Base-by-base conservation (phyloP, 2,113 vertebrate genomes). In the Saguinus imperator region DNA sequence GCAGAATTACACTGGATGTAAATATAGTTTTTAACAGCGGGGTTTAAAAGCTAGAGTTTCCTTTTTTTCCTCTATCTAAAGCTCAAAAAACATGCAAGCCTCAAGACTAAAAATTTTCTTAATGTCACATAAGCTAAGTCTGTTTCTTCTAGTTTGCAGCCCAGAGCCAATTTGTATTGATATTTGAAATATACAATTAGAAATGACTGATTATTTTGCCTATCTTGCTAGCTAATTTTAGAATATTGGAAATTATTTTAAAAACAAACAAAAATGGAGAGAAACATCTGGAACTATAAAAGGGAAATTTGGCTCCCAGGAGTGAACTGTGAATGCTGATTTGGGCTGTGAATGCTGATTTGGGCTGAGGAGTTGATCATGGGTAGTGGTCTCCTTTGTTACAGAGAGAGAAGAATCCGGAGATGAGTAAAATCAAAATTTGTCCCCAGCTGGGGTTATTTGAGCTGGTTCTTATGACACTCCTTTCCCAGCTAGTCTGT, bases 61-160 rank as follows among this genome's bases (percentile, higher is more conserved):
- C 40, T 93, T 95, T 95, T 96, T 84, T 94, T 87, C 37, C 55
- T 91, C 86, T 92, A 55, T 80, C 57, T 94, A 87, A 98, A 96
- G 75, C 52, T 94, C 72, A 91, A n/a, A 77, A 89, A 95, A 91
- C 84, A 94, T 48, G 52, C 40, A 93, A 80, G 37, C 40, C 25
- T 82, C 23, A 87, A 96, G 91, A 88, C 76, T 85, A 37, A 93
- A 95, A 93, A 87, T 70, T 45, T 45, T 73, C 64, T 92, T 93
- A 73, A 79, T 94, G n/a, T 45, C 52, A 73, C 48, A 40, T 87
- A 72, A 96, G 55, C 61, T 73, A 84, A 87, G 84, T 70, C 84
- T 52, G 32, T 96, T 95, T 97, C 70, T 97, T 55, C 82, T 66
- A 76, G 48, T 52, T 58, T 90, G 55, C 72, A 79, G 14, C 25